Percentiles rank a stretch among this genome's conserved stretches.
These are phyloP conservation scores for Plodia interpunctella DNA, from an alignment of 1,140 invertebrate genomes.

Conservation along the genomic window DNA sequence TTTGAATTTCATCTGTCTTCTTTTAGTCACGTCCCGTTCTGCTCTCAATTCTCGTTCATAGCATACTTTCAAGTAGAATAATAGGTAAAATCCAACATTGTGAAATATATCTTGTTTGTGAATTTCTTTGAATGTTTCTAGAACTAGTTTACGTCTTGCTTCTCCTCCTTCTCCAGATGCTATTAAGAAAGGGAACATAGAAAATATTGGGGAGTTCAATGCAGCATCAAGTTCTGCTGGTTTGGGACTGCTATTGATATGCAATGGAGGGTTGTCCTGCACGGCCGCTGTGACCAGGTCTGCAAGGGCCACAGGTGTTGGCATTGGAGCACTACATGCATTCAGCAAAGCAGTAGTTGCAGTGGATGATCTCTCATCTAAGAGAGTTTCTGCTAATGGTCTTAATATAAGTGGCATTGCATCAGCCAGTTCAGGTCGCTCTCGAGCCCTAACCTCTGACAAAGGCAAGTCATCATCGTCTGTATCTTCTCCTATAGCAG, in stretches of 20 bases:
- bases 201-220: conserved; percentile 60
- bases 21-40: conserved; percentile 69
- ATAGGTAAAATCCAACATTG: conserved; percentile 88
- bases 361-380: conserved; percentile 66
- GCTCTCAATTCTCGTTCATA: conserved; percentile 61
- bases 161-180: conserved; percentile 83
- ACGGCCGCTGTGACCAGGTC: conserved; percentile 65
- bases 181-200: conserved; percentile 58
- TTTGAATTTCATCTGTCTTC: conserved; percentile 86
- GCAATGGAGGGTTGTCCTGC: conserved; percentile 57
- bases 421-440: conserved; percentile 73
- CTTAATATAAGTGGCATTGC: conserved; percentile 81
- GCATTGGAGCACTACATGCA: conserved; percentile 76
- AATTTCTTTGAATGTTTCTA: conserved; percentile 87
- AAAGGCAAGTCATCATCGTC: conserved; percentile 92
- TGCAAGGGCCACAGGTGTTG: conserved; percentile 67
- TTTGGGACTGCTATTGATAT: conserved; percentile 50
- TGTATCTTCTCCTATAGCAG: conserved; percentile 83
- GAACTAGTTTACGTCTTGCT: conserved; percentile 85
- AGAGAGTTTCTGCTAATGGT: conserved; percentile 80
- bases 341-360: conserved; percentile 79
- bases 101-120: conserved; percentile 80
- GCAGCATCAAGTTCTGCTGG: conserved; percentile 50
- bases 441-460: conserved; percentile 79
- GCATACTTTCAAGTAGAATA: conserved; percentile 79